Conservation (phyloP, 1,140 invertebrate genomes). For the Xylocopa sonorina region DNA sequence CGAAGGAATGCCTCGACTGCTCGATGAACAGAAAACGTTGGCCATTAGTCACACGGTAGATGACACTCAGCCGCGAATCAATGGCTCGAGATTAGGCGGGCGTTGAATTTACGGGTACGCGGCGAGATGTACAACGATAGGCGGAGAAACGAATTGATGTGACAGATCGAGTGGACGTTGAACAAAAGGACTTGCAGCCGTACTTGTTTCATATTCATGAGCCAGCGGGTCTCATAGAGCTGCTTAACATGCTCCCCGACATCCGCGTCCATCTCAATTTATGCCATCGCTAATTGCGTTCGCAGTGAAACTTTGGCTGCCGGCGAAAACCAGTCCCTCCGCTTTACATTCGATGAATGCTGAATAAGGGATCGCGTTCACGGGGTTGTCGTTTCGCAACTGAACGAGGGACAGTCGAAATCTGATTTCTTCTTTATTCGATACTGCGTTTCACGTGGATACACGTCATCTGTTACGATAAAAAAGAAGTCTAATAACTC, state of each 20-base stretch:
- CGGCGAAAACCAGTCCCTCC: conserved; percentile 56
- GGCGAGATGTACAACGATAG: conserved; percentile 36
- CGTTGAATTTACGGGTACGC: conserved; percentile 13
- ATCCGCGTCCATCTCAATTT: conserved; percentile 67
- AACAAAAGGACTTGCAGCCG: conserved; percentile 71
- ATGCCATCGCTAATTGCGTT: conserved; percentile 70
- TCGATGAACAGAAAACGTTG: too few relatives aligned
- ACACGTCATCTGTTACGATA: too few relatives aligned
- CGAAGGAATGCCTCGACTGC: too few relatives aligned
- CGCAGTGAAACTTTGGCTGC: conserved; percentile 60
- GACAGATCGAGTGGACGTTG: conserved; percentile 27
- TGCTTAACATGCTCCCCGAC: conserved; percentile 63
- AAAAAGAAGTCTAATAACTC: too few relatives aligned
- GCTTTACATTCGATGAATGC: conserved; percentile 62
- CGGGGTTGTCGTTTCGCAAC: neutral
- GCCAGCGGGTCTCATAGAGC: conserved; percentile 38
- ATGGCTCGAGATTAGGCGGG: conserved; percentile 23
- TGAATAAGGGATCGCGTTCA: conserved; percentile 37
- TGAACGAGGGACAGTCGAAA: too few relatives aligned
- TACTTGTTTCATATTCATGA: conserved; percentile 76
- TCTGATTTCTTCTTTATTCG: too few relatives aligned
- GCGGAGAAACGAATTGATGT: conserved; percentile 25
- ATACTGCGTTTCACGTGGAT: too few relatives aligned
- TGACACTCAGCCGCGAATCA: too few relatives aligned
- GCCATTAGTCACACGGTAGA: too few relatives aligned